Conservation (phyloP, 1,140 invertebrate species). For the Drosophila neocordata region DNA sequence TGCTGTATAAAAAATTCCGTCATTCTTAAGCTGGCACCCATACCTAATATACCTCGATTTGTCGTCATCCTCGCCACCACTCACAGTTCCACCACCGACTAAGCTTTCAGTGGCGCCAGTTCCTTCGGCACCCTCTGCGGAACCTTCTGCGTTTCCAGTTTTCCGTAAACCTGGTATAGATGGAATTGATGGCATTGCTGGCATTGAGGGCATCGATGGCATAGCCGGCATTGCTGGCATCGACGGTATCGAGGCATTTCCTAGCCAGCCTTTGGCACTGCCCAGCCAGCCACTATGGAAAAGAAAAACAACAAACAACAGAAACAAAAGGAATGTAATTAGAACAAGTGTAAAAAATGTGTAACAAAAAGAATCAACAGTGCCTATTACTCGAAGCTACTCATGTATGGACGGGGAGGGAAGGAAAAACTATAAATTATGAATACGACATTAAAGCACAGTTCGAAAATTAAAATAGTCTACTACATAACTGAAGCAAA, state of each 20-base stretch:
- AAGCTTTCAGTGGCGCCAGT: constrained; percentile 76
- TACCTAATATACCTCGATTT: constrained; percentile 90
- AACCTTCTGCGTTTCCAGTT: constrained; percentile 82
- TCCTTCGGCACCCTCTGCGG: constrained; percentile 80
- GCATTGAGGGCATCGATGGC: constrained; percentile 81
- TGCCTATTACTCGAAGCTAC: too few species aligned
- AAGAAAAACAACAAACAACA: constrained; percentile 12
- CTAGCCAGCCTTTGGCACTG: constrained; percentile 92
- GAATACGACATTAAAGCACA: too few species aligned
- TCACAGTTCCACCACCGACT: constrained; percentile 82
- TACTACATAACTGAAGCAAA: too few species aligned
- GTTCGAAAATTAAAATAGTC: too few species aligned
- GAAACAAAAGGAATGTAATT: background rate
- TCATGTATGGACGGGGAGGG: too few species aligned
- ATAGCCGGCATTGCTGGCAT: constrained; percentile 80
- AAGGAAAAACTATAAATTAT: too few species aligned
- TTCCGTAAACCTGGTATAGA: constrained; percentile 88
- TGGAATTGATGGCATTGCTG: constrained; percentile 82
- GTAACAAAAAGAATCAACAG: too few species aligned
- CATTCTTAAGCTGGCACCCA: constrained; percentile 83
- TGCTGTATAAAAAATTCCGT: constrained; percentile 80
- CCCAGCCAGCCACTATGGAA: constrained; percentile 89
- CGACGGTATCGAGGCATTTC: constrained; percentile 75
- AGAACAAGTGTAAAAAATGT: too few species aligned
- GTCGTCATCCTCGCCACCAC: constrained; percentile 92